Percentiles rank a stretch among this genome's conserved stretches.
phyloP scores from a whole-genome alignment of 2,797 vertebrate species.

The Coregonus suidteri region DNA sequence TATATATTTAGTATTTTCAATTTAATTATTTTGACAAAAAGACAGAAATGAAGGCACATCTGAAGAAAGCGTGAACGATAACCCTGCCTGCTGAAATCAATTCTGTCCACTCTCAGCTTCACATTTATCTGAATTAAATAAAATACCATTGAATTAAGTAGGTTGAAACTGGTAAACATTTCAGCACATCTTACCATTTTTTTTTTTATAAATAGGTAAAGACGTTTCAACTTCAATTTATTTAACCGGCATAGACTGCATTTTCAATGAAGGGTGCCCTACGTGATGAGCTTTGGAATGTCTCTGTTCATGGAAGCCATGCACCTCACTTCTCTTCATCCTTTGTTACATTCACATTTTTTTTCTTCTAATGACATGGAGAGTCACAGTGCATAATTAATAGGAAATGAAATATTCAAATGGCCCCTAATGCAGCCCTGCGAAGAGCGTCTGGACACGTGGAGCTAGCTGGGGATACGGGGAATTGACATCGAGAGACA shows the following conservation, averaged over 20 bases:
- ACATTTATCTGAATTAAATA: slow-evolving; percentile 68
- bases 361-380: slow-evolving; percentile 97
- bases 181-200: slow-evolving; percentile 69
- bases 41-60: slow-evolving; percentile 41
- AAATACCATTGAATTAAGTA: slow-evolving; percentile 70
- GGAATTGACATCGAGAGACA: slow-evolving; percentile 83
- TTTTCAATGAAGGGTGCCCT: slow-evolving; percentile 92
- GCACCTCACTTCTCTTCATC: slow-evolving; percentile 95
- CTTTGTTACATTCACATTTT: slow-evolving; percentile 99
- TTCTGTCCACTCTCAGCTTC: slow-evolving; percentile 50
- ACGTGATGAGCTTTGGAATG: slow-evolving; percentile 98
- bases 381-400: slow-evolving; percentile 99
- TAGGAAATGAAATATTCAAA: slow-evolving; percentile 99
- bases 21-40: slow-evolving; percentile 57
- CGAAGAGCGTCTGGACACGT: slow-evolving; percentile 92
- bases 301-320: slow-evolving; percentile 87
- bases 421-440: slow-evolving; percentile 98
- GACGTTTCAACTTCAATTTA: slow-evolving; percentile 92
- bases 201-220: slow-evolving; percentile 77
- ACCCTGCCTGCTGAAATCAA: slow-evolving; percentile 54
- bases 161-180: slow-evolving; percentile 73
- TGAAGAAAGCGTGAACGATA: slow-evolving; percentile 42
- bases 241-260: slow-evolving; percentile 87
- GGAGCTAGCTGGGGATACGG: slow-evolving; percentile 78
- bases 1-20: no score